Evolutionary conservation across 1,140 invertebrate genomes (phyloP).

Genomic region (Drosophila sp.): DNA sequence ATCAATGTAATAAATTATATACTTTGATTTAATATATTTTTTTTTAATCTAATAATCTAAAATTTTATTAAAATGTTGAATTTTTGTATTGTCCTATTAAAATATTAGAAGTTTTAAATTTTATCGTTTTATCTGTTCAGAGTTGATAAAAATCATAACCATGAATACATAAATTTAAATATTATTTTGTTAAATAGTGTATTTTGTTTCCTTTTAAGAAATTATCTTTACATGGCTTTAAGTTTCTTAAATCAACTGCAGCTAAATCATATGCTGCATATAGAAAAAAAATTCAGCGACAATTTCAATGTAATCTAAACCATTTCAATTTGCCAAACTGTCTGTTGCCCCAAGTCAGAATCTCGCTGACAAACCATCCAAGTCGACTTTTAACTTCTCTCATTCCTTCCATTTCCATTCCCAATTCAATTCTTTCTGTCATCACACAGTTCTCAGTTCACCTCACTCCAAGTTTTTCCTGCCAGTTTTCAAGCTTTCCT

Average conservation of each 20-base stretch:
- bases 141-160: too few species aligned
- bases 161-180: too few species aligned
- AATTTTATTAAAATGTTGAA: too few species aligned
- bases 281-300: constrained; percentile 3
- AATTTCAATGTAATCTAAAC: constrained; percentile 70
- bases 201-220: too few species aligned
- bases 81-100: too few species aligned
- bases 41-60: too few species aligned
- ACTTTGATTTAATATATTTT: too few species aligned
- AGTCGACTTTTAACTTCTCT: constrained; percentile 36
- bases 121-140: too few species aligned
- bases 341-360: constrained; percentile 65
- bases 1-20: too few species aligned
- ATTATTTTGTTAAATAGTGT: too few species aligned
- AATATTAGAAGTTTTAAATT: too few species aligned
- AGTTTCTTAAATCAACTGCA: constrained; percentile 2
- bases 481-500: neutral
- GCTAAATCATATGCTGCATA: constrained; percentile 3
- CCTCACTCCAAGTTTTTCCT: constrained; percentile 5
- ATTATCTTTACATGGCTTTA: neutral
- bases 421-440: constrained; percentile 25
- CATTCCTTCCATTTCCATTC: constrained; percentile 5
- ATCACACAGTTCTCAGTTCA: neutral
- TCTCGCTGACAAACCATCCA: constrained; percentile 36
- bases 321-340: constrained; percentile 75